Evolutionary conservation across 2,797 vertebrate species (phyloP), one percentile per base, ranked within the genome.

Genomic region (Mormyrus hasselquistii): DNA sequence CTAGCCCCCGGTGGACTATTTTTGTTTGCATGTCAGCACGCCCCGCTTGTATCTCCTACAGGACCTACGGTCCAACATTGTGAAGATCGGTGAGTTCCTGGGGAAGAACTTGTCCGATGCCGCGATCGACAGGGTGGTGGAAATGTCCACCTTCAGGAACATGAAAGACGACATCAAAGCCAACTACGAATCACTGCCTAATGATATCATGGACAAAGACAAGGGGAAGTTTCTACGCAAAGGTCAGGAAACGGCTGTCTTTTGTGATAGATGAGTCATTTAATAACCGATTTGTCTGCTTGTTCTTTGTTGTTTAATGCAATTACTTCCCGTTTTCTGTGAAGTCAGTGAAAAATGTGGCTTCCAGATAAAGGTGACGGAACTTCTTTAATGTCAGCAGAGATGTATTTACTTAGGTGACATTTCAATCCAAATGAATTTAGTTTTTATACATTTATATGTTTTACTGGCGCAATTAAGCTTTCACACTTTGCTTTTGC

Each of bases 31-130:
- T 53, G 50, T 49, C 47, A n/a, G 4, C 44, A 7, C 16, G 6
- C 29, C 34, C 38, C 52, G 4, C 38, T 3, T 57, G 16, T 59
- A 10, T 85, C 47, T 86, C 14, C 34, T 92, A 87, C 79, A 96
- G 95, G 94, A 96, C 90, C 93, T 96, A 25, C 90, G 93, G 91
- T 91, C 93, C 0, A 91, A 90, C 7, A 91, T 96, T 49, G 90
- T 94, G 88, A 93, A 93, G 90, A 93, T 96, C 62, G 93, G 92
- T 87, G 88, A 89, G 47, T 96, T 96, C 90, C 4, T 96, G 41
- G 93, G 91, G 73, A 96, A 93, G 91, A 90, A 93, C 34, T 88
- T 96, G 89, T 94, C 92, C 0, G 93, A 95, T 9, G 90, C 93
- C 8, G 91, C 91, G 10, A n/a, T 95, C 16, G 92, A 95, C 90